phyloP scores from a whole-genome alignment of 2,797 vertebrate species.

The Pseudomugil tenellus region DNA sequence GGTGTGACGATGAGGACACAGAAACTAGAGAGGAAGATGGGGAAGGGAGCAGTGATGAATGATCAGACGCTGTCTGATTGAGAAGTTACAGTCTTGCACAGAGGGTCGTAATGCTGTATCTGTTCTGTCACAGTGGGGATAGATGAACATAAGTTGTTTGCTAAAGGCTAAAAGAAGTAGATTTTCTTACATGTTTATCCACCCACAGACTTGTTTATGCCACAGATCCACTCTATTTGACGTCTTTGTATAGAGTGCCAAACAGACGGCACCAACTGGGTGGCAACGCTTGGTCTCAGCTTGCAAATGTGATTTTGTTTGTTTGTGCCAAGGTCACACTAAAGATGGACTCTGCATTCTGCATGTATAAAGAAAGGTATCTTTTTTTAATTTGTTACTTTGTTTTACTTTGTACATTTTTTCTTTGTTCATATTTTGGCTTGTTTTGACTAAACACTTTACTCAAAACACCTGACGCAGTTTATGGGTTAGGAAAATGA shows the following conservation, averaged over 20 bases:
- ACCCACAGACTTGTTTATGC: conserved; percentile 67
- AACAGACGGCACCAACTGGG: conserved; percentile 47
- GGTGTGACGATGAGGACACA: conserved; percentile 21
- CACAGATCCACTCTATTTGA: conserved; percentile 53
- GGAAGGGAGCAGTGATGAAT: conserved; percentile 12
- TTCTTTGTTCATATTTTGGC: not conserved
- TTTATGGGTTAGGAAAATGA: not conserved
- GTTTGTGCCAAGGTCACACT: conserved; percentile 47
- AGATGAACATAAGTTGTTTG: conserved; percentile 45
- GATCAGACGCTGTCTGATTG: conserved; percentile 5
- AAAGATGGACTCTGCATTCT: conserved; percentile 14
- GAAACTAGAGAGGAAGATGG: conserved; percentile 1
- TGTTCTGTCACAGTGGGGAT: conserved; percentile 2
- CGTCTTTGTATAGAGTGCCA: conserved; percentile 51
- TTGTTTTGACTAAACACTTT: not conserved
- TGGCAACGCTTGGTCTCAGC: conserved; percentile 42
- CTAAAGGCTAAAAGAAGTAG: conserved; percentile 53
- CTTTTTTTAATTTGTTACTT: no score
- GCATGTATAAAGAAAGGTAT: not conserved
- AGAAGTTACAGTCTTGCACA: not conserved
- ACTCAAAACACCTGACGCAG: not conserved
- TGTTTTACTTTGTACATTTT: no score
- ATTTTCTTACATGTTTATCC: conserved; percentile 57
- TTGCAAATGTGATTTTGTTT: conserved; percentile 30
- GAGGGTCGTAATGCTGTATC: not conserved